These are phyloP conservation scores for Cebus imitator DNA, from an alignment of 2,113 vertebrate species.

Conservation along the genomic window DNA sequence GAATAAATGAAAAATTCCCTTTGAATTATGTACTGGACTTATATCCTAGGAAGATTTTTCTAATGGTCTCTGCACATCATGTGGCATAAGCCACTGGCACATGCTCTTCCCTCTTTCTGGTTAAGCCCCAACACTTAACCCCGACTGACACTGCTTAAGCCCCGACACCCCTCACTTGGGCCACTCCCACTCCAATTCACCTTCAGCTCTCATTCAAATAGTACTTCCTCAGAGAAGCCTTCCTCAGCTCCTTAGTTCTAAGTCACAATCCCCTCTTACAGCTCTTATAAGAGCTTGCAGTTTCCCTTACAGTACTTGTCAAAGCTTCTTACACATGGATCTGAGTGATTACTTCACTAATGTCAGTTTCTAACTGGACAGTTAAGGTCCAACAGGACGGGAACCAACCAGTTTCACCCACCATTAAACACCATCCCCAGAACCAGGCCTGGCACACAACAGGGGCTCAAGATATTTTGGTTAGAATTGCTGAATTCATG, in stretches of 20 bases:
- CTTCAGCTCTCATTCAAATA: background rate
- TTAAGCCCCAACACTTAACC: background rate
- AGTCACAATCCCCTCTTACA: background rate
- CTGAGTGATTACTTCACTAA: background rate
- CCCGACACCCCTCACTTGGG: background rate
- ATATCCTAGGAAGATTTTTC: background rate
- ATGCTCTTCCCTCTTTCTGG: background rate
- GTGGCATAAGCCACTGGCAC: background rate
- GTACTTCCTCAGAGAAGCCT: background rate
- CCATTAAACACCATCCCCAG: background rate
- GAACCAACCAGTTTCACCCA: background rate
- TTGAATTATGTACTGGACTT: background rate
- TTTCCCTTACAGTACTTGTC: background rate
- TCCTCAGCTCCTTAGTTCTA: background rate
- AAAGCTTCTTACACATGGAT: background rate
- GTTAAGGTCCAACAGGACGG: background rate
- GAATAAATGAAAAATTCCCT: conserved; percentile 10
- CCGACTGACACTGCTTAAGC: background rate
- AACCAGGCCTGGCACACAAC: background rate
- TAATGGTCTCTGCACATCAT: background rate
- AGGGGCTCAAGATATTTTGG: background rate
- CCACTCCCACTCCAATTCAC: too few species aligned
- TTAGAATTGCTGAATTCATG: background rate
- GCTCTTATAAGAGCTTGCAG: background rate
- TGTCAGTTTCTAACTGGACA: background rate